A percentile compares a stretch with the other conserved stretches of the same genome.
Evolutionary conservation across 2,888 invertebrate genomes (phyloP).

Genomic region (Lapara coniferarum): DNA sequence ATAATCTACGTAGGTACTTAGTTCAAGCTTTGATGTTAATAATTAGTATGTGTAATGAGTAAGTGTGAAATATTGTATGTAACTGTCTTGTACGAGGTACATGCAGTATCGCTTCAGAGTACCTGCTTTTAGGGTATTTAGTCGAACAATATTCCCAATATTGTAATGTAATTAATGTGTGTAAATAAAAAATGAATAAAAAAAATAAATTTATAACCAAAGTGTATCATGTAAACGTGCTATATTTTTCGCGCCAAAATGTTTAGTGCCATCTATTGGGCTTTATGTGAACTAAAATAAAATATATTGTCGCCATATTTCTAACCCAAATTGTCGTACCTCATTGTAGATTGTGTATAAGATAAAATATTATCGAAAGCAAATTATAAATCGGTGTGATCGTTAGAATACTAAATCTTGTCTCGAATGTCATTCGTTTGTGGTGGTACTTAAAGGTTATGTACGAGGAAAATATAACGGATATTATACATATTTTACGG

Average conservation of each 20-base stretch:
- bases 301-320: constrained; percentile 15
- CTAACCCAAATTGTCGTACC: constrained; percentile 33
- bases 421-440: not conserved
- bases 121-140: constrained; percentile 70
- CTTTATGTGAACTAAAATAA: constrained; percentile 30
- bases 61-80: constrained; percentile 12
- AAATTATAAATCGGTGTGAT: constrained; percentile 1
- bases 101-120: constrained; percentile 62
- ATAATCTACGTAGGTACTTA: constrained; percentile 14
- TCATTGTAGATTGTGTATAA: constrained; percentile 40
- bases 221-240: constrained; percentile 26
- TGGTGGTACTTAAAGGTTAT: not conserved
- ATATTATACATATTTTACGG: too few species aligned
- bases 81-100: constrained; percentile 32
- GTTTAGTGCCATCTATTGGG: constrained; percentile 43
- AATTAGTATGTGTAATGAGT: constrained; percentile 14
- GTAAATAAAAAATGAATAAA: constrained; percentile 24
- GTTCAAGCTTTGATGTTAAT: constrained; percentile 15
- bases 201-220: constrained; percentile 24
- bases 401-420: not conserved
- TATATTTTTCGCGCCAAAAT: constrained; percentile 27
- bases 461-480: not conserved
- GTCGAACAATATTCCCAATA: constrained; percentile 62
- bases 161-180: constrained; percentile 31
- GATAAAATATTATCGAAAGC: constrained; percentile 31